Percentiles rank a stretch among this genome's conserved stretches.
Conservation (phyloP, 2,888 invertebrate genomes). For the Cheilosia soror region DNA sequence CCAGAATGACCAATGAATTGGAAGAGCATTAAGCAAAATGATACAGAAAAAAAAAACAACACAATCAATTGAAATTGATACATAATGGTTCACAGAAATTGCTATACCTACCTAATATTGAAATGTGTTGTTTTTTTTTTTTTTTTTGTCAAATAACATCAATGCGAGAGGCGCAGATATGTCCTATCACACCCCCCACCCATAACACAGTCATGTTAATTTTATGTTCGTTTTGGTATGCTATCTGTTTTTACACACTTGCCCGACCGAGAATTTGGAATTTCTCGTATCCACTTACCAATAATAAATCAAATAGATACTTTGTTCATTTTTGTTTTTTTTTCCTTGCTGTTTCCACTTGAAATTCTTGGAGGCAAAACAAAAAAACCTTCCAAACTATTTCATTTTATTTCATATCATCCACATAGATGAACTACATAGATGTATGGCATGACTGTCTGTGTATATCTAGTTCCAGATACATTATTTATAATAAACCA, state of each 20-base stretch:
- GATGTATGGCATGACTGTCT: slow-evolving; percentile 1
- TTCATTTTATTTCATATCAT: slow-evolving; percentile 20
- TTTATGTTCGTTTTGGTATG: slow-evolving; percentile 28
- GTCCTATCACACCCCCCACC: slow-evolving; percentile 54
- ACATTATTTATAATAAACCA: slow-evolving; percentile 64
- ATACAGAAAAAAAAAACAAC: slow-evolving; percentile 38
- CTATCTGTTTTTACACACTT: slow-evolving; percentile 36
- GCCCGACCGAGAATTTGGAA: slow-evolving; percentile 43
- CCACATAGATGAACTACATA: slow-evolving; percentile 13
- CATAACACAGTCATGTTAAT: slow-evolving; percentile 48
- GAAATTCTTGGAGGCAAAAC: slow-evolving; percentile 57
- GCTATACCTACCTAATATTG: background rate
- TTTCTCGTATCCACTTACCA: slow-evolving; percentile 56
- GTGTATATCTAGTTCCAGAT: slow-evolving; percentile 44
- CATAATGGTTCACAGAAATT: background rate
- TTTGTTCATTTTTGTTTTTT: slow-evolving; percentile 2
- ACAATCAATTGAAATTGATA: slow-evolving; percentile 59
- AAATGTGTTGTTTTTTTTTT: no score
- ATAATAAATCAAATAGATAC: slow-evolving; percentile 70
- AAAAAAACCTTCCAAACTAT: slow-evolving; percentile 60
- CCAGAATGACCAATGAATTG: slow-evolving; percentile 62
- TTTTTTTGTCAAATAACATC: slow-evolving; percentile 41
- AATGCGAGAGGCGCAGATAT: slow-evolving; percentile 48
- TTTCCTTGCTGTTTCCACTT: slow-evolving; percentile 26
- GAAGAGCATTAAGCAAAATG: slow-evolving; percentile 26